phyloP scores from a whole-genome alignment of 2,888 invertebrate genomes.

The Ectemnius cavifrons region DNA sequence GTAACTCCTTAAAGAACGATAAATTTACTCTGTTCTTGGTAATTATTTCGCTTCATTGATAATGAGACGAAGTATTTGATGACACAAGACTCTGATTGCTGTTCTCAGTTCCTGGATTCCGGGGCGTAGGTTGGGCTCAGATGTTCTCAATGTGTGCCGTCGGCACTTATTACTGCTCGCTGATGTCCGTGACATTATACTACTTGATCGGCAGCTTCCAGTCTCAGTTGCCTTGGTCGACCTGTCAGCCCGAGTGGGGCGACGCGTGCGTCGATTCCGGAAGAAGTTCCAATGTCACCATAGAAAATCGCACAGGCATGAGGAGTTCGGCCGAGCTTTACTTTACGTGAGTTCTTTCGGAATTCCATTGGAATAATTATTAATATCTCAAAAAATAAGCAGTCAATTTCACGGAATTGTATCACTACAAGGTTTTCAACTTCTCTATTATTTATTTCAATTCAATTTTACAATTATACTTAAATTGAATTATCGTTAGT shows the following conservation, averaged over 20 bases:
- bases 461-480: no score
- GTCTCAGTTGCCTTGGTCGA: conserved; percentile 78
- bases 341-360: conserved; percentile 56
- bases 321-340: conserved; percentile 68
- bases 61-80: no score
- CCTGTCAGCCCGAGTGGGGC: conserved; percentile 73
- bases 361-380: no score
- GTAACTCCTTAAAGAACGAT: no score
- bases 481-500: neutral
- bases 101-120: conserved; percentile 84
- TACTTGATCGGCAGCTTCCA: conserved; percentile 78
- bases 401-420: neutral
- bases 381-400: no score
- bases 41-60: no score
- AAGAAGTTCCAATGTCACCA: conserved; percentile 17
- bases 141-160: conserved; percentile 76
- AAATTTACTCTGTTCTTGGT: no score
- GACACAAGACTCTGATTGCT: neutral
- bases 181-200: conserved; percentile 78
- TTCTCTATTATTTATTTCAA: neutral
- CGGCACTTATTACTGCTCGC: conserved; percentile 78
- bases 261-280: conserved; percentile 65
- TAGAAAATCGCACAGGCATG: conserved; percentile 22
- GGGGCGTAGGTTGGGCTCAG: conserved; percentile 82
- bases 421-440: neutral